Percentiles rank a stretch among this genome's conserved stretches.
phyloP scores from a whole-genome alignment of 2,888 invertebrate species.

The Parapristionchus giblindavisi region DNA sequence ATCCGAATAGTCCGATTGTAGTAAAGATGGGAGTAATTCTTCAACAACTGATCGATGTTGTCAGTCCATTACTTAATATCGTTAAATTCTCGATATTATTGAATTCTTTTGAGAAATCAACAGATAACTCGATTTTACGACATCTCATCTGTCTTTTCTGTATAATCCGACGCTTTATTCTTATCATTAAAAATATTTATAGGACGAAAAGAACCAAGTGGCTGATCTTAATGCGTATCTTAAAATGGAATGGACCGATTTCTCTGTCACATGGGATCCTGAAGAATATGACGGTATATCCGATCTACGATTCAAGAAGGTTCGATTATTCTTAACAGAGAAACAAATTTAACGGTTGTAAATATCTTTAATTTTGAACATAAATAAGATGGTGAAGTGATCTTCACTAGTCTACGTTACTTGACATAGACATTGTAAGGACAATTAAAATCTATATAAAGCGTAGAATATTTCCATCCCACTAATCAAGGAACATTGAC shows the following conservation, averaged over 20 bases:
- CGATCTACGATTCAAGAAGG: slow-evolving; percentile 50
- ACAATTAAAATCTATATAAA: too few species aligned
- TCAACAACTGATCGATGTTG: slow-evolving; percentile 51
- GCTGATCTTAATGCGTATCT: slow-evolving; percentile 62
- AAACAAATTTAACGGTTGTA: not conserved
- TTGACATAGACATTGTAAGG: not conserved
- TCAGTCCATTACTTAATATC: not conserved
- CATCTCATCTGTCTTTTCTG: not conserved
- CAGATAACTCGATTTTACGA: not conserved
- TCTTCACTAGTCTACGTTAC: not conserved
- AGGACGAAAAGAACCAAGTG: slow-evolving; percentile 61
- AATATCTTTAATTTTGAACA: too few species aligned
- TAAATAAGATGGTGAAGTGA: too few species aligned
- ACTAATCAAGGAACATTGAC: too few species aligned
- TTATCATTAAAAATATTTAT: slow-evolving; percentile 11
- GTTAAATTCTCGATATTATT: too few species aligned
- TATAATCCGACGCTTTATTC: not conserved
- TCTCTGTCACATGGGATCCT: slow-evolving; percentile 55
- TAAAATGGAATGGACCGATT: slow-evolving; percentile 56
- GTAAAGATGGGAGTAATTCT: slow-evolving; percentile 55
- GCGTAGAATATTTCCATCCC: too few species aligned
- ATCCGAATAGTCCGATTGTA: slow-evolving; percentile 51
- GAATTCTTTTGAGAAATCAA: not conserved
- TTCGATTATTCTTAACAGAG: not conserved
- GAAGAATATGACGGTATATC: slow-evolving; percentile 54